Percentiles rank a stretch among this genome's conserved stretches.
phyloP scores from a whole-genome alignment of 2,888 invertebrate species.

The Diarsia mendica region DNA sequence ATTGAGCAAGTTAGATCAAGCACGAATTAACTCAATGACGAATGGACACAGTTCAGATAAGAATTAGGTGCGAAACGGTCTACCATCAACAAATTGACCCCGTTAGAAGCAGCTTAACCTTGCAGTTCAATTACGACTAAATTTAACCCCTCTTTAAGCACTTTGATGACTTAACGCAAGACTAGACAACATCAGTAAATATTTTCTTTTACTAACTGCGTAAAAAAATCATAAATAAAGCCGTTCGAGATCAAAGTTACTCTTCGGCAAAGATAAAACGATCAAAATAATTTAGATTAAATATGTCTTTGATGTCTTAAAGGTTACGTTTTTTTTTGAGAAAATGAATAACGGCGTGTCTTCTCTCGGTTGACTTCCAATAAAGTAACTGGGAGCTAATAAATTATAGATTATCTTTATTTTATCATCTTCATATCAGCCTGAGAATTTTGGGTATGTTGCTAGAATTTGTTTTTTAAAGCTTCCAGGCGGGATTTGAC shows the following conservation, averaged over 20 bases:
- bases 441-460: neutral
- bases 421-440: neutral
- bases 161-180: conserved; percentile 55
- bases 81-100: neutral
- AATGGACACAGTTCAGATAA: neutral
- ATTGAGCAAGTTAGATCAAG: neutral
- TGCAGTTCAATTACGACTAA: conserved; percentile 15
- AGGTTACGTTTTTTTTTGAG: conserved; percentile 62
- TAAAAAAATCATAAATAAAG: conserved; percentile 57
- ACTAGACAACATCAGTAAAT: conserved; percentile 53
- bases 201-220: conserved; percentile 42
- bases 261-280: conserved; percentile 62
- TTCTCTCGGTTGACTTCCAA: conserved; percentile 60
- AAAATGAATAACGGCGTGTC: conserved; percentile 53
- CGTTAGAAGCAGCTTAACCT: neutral
- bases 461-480: neutral
- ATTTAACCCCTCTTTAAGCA: conserved; percentile 35
- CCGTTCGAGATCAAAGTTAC: conserved; percentile 66
- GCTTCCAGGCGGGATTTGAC: neutral
- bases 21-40: neutral
- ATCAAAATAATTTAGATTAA: conserved; percentile 66
- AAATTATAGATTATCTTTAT: conserved; percentile 48
- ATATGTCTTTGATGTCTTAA: conserved; percentile 64
- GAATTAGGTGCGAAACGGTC: neutral
- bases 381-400: conserved; percentile 57